Percentiles rank a stretch among this genome's conserved stretches.
Conservation (phyloP, 2,113 vertebrate species). For the Prionailurus viverrinus region DNA sequence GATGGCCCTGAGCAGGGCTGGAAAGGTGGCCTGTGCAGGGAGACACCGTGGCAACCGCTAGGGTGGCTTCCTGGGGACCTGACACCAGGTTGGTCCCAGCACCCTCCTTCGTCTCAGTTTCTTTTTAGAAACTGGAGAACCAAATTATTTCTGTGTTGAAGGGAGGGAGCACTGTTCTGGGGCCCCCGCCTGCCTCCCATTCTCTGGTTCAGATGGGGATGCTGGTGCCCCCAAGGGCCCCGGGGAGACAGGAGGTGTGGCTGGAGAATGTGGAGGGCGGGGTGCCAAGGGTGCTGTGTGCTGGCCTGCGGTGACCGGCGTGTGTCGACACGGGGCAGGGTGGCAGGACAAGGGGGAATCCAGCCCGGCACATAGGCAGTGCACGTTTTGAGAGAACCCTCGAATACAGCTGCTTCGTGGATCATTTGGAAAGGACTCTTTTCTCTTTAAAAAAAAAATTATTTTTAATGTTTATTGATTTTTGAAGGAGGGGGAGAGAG, state of each 20-base stretch:
- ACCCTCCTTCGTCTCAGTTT: not conserved
- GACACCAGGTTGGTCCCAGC: not conserved
- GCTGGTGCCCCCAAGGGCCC: accelerated
- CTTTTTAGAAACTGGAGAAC: not conserved
- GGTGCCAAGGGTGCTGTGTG: no score
- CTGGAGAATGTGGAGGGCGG: accelerated
- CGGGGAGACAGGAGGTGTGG: not conserved
- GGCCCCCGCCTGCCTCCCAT: not conserved
- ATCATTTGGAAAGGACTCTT: not conserved
- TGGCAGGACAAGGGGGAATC: accelerated
- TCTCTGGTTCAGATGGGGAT: not conserved
- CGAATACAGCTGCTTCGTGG: not conserved
- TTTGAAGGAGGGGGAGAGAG: no score
- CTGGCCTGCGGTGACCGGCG: not conserved
- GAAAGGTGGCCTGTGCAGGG: not conserved
- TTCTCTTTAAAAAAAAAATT: no score
- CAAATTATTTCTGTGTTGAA: not conserved
- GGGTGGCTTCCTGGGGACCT: not conserved
- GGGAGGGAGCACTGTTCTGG: accelerated
- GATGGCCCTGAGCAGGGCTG: not conserved
- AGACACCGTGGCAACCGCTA: no score
- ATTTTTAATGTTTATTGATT: no score
- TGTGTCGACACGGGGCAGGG: accelerated
- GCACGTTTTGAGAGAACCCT: accelerated
- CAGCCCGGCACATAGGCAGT: accelerated